Evolutionary conservation across 2,888 invertebrate species (phyloP).

Genomic region (Hanleya hanleyi): DNA sequence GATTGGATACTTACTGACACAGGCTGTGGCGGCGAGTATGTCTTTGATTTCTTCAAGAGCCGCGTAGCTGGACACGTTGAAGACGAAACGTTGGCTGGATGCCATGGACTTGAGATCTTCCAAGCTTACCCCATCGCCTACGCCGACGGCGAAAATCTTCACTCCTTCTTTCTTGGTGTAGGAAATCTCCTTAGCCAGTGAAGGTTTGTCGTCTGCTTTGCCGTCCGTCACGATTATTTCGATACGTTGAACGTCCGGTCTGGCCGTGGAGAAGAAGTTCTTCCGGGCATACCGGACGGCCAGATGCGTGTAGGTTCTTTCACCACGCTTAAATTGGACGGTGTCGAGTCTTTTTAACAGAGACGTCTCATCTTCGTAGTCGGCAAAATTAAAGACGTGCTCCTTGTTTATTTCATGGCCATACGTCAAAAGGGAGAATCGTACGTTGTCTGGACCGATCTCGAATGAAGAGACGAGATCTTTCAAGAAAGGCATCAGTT

Average conservation of each 20-base stretch:
- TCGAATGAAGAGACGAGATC: background rate
- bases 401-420: background rate
- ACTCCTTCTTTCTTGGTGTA: background rate
- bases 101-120: background rate
- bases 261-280: background rate
- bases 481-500: background rate
- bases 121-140: background rate
- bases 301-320: background rate
- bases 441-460: background rate
- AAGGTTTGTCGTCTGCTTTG: background rate
- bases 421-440: constrained; percentile 1
- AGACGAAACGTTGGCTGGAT: background rate
- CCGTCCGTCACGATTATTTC: background rate
- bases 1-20: background rate
- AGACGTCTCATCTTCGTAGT: background rate
- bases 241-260: background rate
- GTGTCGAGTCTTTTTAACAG: background rate
- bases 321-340: background rate
- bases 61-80: background rate
- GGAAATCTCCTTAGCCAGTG: background rate
- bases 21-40: background rate
- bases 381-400: background rate
- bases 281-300: background rate
- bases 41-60: background rate
- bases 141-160: background rate